Percentiles rank a stretch among this genome's conserved stretches.
Conservation (phyloP, 2,888 invertebrate genomes). For the Romanomermis culicivorax region DNA sequence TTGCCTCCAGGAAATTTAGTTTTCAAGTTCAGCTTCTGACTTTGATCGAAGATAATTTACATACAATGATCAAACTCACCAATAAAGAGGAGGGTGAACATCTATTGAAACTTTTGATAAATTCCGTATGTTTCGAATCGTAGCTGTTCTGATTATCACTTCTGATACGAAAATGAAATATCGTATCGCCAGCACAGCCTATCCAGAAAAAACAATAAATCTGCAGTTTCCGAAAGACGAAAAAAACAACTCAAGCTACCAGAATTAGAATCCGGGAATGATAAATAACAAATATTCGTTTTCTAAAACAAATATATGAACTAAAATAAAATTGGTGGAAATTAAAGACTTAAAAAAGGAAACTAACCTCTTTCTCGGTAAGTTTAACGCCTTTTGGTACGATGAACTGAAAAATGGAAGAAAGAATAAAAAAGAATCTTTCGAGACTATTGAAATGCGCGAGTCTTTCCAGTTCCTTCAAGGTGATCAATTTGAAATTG, state of each 20-base stretch:
- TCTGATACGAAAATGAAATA: slow-evolving; percentile 76
- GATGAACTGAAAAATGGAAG: slow-evolving; percentile 40
- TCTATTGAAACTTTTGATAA: too few relatives aligned
- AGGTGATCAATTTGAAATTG: too few relatives aligned
- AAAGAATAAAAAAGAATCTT: slow-evolving; percentile 8
- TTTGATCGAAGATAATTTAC: too few relatives aligned
- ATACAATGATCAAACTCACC: too few relatives aligned
- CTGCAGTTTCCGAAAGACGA: slow-evolving; percentile 3
- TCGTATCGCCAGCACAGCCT: slow-evolving; percentile 93
- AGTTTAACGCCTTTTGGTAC: slow-evolving; percentile 52
- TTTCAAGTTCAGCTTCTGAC: too few relatives aligned
- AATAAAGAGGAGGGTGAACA: not conserved
- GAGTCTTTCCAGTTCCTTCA: too few relatives aligned
- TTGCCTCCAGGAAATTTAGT: too few relatives aligned
- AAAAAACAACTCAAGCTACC: slow-evolving; percentile 18
- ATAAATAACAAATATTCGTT: slow-evolving; percentile 67
- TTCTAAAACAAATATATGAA: slow-evolving; percentile 24
- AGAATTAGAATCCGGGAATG: slow-evolving; percentile 96
- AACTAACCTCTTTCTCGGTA: slow-evolving; percentile 34
- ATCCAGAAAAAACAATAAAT: slow-evolving; percentile 4
- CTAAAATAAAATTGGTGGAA: too few relatives aligned
- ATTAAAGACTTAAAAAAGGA: too few relatives aligned
- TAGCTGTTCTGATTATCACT: too few relatives aligned
- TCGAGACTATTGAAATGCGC: slow-evolving; percentile 4
- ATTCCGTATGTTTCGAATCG: too few relatives aligned